phyloP scores from a whole-genome alignment of 1,140 invertebrate genomes.

The Trichogramma pretiosum region DNA sequence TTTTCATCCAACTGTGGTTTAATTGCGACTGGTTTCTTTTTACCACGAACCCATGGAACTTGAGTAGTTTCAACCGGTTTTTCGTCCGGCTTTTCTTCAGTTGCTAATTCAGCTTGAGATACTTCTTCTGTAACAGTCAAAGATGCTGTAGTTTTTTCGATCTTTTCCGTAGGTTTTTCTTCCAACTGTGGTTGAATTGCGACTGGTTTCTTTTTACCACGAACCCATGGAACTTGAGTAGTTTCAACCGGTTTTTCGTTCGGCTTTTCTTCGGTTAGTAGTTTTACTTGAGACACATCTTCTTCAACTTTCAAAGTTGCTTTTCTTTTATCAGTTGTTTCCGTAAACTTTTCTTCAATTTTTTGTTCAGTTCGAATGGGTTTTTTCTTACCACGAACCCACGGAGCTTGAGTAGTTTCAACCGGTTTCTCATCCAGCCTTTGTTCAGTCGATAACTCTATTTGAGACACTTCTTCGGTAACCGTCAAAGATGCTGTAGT shows the following conservation, averaged over 20 bases:
- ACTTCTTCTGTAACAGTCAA: too few species aligned
- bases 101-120: constrained; percentile 15
- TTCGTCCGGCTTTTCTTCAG: constrained; percentile 28
- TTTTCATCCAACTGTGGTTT: background rate
- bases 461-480: background rate
- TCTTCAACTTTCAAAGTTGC: background rate
- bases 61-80: constrained; percentile 22
- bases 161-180: background rate
- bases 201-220: constrained; percentile 32
- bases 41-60: constrained; percentile 17
- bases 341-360: too few species aligned
- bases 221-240: constrained; percentile 34
- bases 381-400: constrained; percentile 34
- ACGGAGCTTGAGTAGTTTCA: constrained; percentile 1
- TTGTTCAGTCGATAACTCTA: background rate
- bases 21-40: constrained; percentile 11
- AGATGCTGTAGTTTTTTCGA: constrained; percentile 4
- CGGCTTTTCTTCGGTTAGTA: constrained; percentile 7
- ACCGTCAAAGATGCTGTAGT: background rate
- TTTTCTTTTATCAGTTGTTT: constrained; percentile 25
- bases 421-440: background rate
- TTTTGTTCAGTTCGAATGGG: constrained; percentile 21
- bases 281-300: background rate
- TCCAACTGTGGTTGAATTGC: constrained; percentile 18
- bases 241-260: constrained; percentile 16